These are phyloP conservation scores for Podarcis muralis DNA, from an alignment of 2,113 vertebrate species.

Conservation along the genomic window DNA sequence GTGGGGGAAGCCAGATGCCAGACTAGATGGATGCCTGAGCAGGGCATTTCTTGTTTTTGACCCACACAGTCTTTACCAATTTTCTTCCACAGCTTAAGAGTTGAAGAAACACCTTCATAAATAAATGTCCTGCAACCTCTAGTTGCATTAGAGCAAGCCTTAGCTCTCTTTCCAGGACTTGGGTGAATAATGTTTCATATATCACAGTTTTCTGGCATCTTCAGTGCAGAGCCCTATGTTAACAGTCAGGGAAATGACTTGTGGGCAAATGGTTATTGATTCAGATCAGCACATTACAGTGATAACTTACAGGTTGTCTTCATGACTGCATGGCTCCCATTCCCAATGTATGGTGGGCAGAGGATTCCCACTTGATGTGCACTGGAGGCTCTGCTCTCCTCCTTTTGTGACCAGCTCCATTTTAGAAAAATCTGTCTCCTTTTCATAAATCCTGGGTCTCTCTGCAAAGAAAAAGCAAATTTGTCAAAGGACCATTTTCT, in stretches of 20 bases:
- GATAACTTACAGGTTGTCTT: constrained; percentile 59
- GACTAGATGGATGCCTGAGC: not conserved
- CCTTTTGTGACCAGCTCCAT: constrained; percentile 59
- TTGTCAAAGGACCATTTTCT: not conserved
- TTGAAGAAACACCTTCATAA: not conserved
- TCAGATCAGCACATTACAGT: no score
- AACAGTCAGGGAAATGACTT: not conserved
- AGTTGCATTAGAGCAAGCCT: not conserved
- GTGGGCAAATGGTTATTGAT: not conserved
- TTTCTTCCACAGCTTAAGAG: not conserved
- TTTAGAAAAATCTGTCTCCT: constrained; percentile 71
- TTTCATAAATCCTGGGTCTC: constrained; percentile 86
- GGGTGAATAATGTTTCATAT: not conserved
- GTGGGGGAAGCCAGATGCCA: not conserved
- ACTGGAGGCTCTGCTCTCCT: constrained; percentile 77
- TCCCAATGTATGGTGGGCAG: constrained; percentile 80
- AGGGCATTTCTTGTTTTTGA: not conserved
- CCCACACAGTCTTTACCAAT: no score
- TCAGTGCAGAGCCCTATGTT: not conserved
- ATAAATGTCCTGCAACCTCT: not conserved
- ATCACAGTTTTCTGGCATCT: not conserved
- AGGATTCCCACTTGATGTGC: constrained; percentile 79
- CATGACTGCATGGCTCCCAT: constrained; percentile 83
- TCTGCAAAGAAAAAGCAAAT: constrained; percentile 66
- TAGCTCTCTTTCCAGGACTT: not conserved